Percentiles rank a stretch among this genome's conserved stretches.
Conservation (phyloP, 1,140 invertebrate species). For the Streblospio benedicti region DNA sequence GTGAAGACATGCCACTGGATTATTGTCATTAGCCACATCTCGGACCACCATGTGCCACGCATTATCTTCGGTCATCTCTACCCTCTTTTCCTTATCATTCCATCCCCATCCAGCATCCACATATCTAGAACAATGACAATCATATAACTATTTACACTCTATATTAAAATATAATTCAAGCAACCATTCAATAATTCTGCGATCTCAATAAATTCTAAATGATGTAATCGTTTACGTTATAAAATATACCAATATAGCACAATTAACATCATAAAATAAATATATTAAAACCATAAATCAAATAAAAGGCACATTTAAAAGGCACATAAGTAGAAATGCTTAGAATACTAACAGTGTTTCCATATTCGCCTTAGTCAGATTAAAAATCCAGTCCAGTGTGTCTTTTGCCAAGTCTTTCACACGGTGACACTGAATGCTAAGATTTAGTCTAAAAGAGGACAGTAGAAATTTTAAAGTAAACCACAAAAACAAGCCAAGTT, state of each 20-base stretch:
- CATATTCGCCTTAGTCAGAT: conserved; percentile 60
- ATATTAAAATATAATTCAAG: neutral
- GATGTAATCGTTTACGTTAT: neutral
- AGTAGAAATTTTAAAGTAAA: neutral
- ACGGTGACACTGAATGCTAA: conserved; percentile 46
- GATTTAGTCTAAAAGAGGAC: conserved; percentile 28
- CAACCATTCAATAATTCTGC: neutral
- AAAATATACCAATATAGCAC: neutral
- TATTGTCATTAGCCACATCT: conserved; percentile 42
- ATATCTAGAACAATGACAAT: conserved; percentile 56
- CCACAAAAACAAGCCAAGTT: neutral
- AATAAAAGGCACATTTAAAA: neutral
- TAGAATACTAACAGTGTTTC: conserved; percentile 51
- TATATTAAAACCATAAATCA: neutral
- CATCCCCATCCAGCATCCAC: conserved; percentile 63
- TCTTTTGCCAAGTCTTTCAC: conserved; percentile 45
- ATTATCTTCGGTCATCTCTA: conserved; percentile 57
- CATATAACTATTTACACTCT: neutral
- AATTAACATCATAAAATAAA: neutral
- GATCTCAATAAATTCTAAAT: neutral
- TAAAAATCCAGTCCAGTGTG: conserved; percentile 54
- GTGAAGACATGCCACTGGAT: conserved; percentile 62
- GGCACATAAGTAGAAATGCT: neutral
- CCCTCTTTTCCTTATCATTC: conserved; percentile 55
- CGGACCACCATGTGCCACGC: conserved; percentile 58